These are phyloP conservation scores for Hydrochoerus hydrochaeris DNA, from an alignment of 2,113 vertebrate genomes.

Conservation along the genomic window DNA sequence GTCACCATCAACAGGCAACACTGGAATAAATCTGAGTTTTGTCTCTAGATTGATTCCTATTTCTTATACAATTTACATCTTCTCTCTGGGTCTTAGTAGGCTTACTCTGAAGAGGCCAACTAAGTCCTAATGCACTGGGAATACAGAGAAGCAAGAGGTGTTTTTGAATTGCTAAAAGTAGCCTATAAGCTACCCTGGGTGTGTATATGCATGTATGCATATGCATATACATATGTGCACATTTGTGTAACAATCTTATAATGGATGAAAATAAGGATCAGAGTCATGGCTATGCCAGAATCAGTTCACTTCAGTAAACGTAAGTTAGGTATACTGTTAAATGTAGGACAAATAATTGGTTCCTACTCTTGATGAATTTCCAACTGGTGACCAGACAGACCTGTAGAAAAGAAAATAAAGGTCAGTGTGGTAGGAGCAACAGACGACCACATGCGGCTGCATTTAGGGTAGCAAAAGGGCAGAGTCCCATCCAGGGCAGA, in stretches of 20 bases:
- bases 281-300: not conserved
- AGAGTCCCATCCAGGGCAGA: not conserved
- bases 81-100: not conserved
- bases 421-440: not conserved
- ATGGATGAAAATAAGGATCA: not conserved
- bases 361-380: not conserved
- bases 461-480: not conserved
- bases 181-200: not conserved
- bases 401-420: not conserved
- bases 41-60: not conserved
- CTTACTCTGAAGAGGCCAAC: not conserved
- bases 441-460: not conserved
- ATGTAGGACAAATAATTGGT: not conserved
- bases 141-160: not conserved
- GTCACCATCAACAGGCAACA: not conserved
- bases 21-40: not conserved
- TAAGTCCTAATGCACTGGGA: not conserved
- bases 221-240: accelerated
- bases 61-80: not conserved
- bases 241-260: not conserved
- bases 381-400: not conserved
- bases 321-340: not conserved
- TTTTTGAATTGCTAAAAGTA: not conserved
- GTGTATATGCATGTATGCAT: not conserved
- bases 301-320: not conserved